Evolutionary conservation across 2,888 invertebrate species (phyloP).

Genomic region (Poecilobothrus nobilitatus): DNA sequence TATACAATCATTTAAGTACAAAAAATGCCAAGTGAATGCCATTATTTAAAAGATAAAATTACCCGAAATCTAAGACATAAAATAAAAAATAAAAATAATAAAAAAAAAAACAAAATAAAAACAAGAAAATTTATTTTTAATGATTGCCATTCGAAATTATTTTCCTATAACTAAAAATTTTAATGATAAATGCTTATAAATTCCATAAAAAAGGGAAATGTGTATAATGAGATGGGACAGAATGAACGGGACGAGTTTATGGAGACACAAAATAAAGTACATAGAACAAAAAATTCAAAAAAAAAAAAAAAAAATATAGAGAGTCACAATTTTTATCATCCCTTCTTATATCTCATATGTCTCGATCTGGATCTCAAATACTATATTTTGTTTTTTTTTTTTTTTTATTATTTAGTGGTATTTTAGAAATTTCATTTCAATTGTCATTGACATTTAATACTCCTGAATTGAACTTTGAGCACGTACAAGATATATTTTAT

Average conservation of each 20-base stretch:
- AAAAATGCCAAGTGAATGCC: constrained; percentile 3
- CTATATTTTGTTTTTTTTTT: background rate
- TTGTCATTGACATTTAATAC: constrained; percentile 6
- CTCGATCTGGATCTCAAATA: background rate
- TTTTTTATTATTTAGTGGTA: background rate
- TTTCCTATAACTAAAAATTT: background rate
- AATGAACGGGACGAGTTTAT: too few relatives aligned
- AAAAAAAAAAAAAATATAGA: background rate
- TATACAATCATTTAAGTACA: background rate
- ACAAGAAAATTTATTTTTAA: background rate
- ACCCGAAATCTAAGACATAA: background rate
- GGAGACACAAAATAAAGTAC: too few relatives aligned
- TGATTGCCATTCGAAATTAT: background rate
- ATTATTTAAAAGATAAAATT: background rate
- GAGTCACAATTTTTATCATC: background rate
- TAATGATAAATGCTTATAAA: background rate
- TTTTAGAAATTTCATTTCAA: constrained; percentile 2
- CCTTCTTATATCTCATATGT: background rate
- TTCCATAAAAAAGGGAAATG: too few relatives aligned
- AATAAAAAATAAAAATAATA: too few relatives aligned
- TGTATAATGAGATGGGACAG: too few relatives aligned
- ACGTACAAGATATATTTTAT: background rate
- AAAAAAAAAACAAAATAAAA: too few relatives aligned
- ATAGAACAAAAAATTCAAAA: background rate
- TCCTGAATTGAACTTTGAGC: constrained; percentile 1